Percentiles rank a stretch among this genome's conserved stretches.
phyloP scores from a whole-genome alignment of 2,797 vertebrate genomes.

The Acanthopagrus latus region DNA sequence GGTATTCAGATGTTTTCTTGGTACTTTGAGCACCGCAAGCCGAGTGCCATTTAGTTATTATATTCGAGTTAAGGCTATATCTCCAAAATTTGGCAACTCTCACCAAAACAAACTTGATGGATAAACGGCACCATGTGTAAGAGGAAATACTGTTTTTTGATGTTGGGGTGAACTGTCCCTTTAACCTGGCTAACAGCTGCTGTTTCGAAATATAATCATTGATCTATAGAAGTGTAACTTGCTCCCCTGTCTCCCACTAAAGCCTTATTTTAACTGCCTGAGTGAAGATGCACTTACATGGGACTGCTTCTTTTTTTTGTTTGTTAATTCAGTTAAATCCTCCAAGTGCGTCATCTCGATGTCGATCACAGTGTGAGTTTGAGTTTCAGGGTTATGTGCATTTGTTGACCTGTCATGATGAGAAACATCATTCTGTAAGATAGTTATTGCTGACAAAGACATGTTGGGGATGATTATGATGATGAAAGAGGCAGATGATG shows the following conservation, averaged over 20 bases:
- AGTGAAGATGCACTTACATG: not conserved
- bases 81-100: too few relatives aligned
- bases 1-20: too few relatives aligned
- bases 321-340: not conserved
- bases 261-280: not conserved
- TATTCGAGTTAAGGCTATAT: too few relatives aligned
- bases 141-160: too few relatives aligned
- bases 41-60: too few relatives aligned
- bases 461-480: not conserved
- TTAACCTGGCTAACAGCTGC: not conserved
- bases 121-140: too few relatives aligned
- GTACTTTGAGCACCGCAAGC: too few relatives aligned
- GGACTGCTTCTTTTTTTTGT: not conserved
- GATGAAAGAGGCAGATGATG: constrained; percentile 3
- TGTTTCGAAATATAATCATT: not conserved
- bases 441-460: not conserved
- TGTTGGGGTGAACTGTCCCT: not conserved
- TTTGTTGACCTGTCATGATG: not conserved
- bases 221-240: not conserved
- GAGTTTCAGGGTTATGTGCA: not conserved
- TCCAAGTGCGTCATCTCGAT: not conserved
- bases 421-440: not conserved
- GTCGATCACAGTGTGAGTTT: too few relatives aligned
- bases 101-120: too few relatives aligned
- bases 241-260: not conserved